These are phyloP conservation scores for Chiloscyllium punctatum DNA, from an alignment of 2,797 vertebrate species.

Conservation along the genomic window DNA sequence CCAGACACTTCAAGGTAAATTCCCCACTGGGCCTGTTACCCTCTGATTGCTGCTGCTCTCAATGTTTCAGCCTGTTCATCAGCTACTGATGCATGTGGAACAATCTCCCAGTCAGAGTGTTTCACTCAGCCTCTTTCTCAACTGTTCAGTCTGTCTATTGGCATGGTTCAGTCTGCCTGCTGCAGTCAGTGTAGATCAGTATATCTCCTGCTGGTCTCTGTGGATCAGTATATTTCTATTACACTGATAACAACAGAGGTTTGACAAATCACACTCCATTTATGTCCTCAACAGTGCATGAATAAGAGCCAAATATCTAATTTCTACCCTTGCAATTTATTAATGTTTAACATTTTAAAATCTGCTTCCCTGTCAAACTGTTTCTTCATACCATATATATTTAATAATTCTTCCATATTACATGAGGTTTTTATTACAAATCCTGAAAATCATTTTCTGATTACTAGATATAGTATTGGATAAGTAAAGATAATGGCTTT, in stretches of 20 bases:
- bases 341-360: not conserved
- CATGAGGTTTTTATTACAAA: not conserved
- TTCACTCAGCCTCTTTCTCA: no score
- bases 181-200: not conserved
- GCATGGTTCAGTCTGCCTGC: not conserved
- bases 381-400: not conserved
- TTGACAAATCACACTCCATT: not conserved
- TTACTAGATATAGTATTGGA: not conserved
- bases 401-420: conserved; percentile 1
- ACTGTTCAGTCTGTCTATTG: not conserved
- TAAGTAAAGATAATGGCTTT: not conserved
- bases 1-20: no score
- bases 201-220: not conserved
- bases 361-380: not conserved
- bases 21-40: no score
- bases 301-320: not conserved
- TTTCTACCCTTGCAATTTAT: not conserved
- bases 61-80: not conserved
- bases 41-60: not conserved
- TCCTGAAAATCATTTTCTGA: not conserved
- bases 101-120: not conserved
- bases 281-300: not conserved
- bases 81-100: not conserved
- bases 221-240: not conserved
- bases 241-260: not conserved